Conservation (phyloP, 2,113 vertebrate genomes). For the Psittacara wagleri region DNA sequence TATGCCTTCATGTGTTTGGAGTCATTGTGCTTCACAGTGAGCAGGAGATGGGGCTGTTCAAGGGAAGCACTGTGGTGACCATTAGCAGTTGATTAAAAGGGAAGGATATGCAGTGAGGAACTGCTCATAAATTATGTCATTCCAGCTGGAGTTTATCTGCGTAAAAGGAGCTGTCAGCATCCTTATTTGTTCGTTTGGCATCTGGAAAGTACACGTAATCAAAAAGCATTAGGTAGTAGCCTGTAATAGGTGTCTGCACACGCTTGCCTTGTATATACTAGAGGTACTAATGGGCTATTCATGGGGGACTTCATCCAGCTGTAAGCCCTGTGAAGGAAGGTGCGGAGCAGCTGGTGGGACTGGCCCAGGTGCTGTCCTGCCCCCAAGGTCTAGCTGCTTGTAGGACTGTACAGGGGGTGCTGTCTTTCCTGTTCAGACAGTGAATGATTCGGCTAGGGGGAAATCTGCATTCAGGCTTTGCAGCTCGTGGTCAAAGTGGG, state of each 20-base stretch:
- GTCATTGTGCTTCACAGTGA: neutral
- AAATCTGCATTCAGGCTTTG: constrained; percentile 33
- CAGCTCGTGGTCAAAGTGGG: constrained; percentile 40
- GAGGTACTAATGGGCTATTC: accelerated
- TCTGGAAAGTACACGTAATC: neutral
- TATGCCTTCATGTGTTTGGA: neutral
- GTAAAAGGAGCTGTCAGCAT: neutral
- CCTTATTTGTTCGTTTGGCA: neutral
- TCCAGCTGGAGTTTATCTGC: constrained; percentile 27
- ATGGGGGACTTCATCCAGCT: accelerated
- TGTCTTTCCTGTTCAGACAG: neutral
- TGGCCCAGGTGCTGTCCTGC: accelerated
- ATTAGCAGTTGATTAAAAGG: constrained; percentile 50
- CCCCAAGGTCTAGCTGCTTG: neutral
- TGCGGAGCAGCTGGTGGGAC: neutral
- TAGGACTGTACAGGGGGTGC: neutral
- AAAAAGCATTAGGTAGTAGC: neutral
- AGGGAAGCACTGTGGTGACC: constrained; percentile 23
- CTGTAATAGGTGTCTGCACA: neutral
- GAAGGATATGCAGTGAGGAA: constrained; percentile 4
- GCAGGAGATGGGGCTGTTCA: constrained; percentile 32
- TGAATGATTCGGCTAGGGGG: neutral
- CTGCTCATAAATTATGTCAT: constrained; percentile 31
- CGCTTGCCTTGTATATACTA: accelerated
- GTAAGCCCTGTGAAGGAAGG: neutral